Percentiles rank a stretch among this genome's conserved stretches.
Conservation (phyloP, 2,797 vertebrate genomes). For the Prunella strophiata region DNA sequence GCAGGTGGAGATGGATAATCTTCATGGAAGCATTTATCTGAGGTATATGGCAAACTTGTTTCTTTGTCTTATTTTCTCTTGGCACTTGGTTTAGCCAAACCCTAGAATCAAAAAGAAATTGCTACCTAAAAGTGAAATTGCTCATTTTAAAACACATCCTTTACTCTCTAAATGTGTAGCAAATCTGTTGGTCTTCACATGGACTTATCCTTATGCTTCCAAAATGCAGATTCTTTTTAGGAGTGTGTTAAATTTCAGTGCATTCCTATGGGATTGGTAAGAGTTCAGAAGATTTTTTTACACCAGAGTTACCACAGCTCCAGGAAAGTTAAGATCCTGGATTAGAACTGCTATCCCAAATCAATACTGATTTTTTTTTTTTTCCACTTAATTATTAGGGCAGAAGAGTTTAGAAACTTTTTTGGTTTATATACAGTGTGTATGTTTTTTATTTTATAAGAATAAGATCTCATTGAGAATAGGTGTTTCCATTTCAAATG, state of each 20-base stretch:
- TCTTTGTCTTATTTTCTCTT: background rate
- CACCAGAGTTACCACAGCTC: background rate
- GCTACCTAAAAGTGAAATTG: background rate
- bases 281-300: background rate
- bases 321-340: background rate
- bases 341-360: background rate
- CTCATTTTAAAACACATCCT: background rate
- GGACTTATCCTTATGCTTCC: background rate
- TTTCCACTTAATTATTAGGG: fast-evolving
- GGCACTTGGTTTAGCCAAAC: background rate
- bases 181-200: background rate
- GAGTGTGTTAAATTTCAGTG: background rate
- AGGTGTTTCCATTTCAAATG: background rate
- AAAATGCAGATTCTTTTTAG: background rate
- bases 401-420: background rate
- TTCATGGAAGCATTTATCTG: background rate
- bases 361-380: background rate
- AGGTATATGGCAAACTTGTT: background rate
- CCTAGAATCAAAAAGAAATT: background rate
- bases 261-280: background rate
- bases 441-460: background rate
- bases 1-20: background rate
- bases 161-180: background rate
- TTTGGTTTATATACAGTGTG: background rate
- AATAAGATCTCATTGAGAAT: background rate